A percentile compares a stretch with the other conserved stretches of the same genome.
Conservation (phyloP, 35 echinoderm and acorn worm species). For the Apostichopus californicus region DNA sequence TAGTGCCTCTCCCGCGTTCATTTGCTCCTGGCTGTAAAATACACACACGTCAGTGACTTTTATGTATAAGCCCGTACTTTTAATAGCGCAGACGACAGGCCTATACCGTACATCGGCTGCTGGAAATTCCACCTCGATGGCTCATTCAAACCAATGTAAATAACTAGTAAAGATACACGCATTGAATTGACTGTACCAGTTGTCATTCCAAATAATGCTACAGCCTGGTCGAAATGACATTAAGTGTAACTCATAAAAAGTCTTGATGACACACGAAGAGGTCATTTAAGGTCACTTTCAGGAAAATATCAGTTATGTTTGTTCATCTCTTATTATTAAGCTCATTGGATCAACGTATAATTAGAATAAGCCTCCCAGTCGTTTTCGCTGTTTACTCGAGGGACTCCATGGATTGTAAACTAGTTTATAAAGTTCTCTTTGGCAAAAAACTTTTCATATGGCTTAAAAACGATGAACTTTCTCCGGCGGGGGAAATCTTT, state of each 20-base stretch:
- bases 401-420: slow-evolving; percentile 5
- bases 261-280: not conserved
- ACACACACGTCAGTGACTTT: not conserved
- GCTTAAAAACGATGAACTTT: not conserved
- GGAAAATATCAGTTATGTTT: not conserved
- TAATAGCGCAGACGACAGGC: not conserved
- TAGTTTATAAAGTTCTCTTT: not conserved
- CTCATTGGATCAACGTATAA: slow-evolving; percentile 37
- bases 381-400: slow-evolving; percentile 35
- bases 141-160: too few species aligned
- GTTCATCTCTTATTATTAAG: not conserved
- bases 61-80: not conserved
- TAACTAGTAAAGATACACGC: too few species aligned
- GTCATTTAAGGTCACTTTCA: slow-evolving; percentile 5
- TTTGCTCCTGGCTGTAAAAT: slow-evolving; percentile 25
- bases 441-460: not conserved
- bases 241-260: not conserved
- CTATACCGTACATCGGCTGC: not conserved
- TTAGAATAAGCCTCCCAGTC: slow-evolving; percentile 48
- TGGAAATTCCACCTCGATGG: too few species aligned
- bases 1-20: not conserved
- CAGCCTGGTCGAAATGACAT: too few species aligned
- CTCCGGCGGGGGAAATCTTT: not conserved
- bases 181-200: too few species aligned
- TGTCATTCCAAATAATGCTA: too few species aligned